These are phyloP conservation scores for Siphonodentalium dalli DNA, from an alignment of 2,888 invertebrate genomes.

Conservation along the genomic window DNA sequence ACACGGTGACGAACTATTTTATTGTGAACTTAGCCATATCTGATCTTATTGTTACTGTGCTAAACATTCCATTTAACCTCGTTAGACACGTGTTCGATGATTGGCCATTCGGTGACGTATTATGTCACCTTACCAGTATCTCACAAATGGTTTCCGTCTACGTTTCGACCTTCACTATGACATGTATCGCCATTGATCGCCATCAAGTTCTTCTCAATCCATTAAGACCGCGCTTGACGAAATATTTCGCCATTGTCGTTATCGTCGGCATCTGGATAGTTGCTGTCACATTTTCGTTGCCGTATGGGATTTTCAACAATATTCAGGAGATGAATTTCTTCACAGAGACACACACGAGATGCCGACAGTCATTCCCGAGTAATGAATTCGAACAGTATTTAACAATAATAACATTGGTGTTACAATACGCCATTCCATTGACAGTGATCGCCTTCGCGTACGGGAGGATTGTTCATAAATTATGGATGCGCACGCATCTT, in stretches of 20 bases:
- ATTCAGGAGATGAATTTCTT: constrained; percentile 37
- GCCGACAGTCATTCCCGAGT: constrained; percentile 59
- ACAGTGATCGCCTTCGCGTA: constrained; percentile 64
- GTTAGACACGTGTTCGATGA: constrained; percentile 62
- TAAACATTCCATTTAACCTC: constrained; percentile 67
- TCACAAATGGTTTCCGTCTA: constrained; percentile 65
- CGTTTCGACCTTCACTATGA: constrained; percentile 67
- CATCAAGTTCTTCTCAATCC: constrained; percentile 66
- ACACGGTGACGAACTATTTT: constrained; percentile 60
- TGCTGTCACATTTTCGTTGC: constrained; percentile 58
- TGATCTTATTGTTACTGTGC: constrained; percentile 53
- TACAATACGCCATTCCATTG: constrained; percentile 66
- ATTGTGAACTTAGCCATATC: constrained; percentile 57
- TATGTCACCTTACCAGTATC: constrained; percentile 65
- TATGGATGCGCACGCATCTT: constrained; percentile 60
- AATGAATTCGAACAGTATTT: constrained; percentile 58
- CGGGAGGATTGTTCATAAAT: constrained; percentile 54
- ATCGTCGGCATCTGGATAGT: constrained; percentile 63
- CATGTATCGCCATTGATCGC: constrained; percentile 66
- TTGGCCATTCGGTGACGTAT: constrained; percentile 66
- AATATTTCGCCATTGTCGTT: constrained; percentile 56
- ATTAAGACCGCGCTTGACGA: constrained; percentile 62
- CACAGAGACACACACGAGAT: constrained; percentile 41
- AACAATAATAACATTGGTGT: constrained; percentile 61
- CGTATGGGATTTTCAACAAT: constrained; percentile 64